Conservation (phyloP, 2,113 vertebrate species). For the Butastur rufipennis region DNA sequence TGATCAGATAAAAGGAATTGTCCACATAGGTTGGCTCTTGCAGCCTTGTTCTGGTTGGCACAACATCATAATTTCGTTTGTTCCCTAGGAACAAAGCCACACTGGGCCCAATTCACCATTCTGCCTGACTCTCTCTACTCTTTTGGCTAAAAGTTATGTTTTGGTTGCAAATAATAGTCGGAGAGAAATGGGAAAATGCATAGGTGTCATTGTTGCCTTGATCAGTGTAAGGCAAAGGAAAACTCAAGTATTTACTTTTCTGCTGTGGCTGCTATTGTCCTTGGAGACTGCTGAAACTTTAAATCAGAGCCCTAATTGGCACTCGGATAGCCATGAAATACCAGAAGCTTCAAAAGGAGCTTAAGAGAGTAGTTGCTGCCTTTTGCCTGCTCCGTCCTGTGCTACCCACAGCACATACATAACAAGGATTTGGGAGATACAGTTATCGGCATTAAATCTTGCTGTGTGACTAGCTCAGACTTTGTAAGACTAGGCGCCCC, state of each 20-base stretch:
- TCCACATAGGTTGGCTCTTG: neutral
- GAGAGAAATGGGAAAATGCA: neutral
- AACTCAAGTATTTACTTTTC: constrained; percentile 11
- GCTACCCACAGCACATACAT: neutral
- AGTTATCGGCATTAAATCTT: neutral
- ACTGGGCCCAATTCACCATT: neutral
- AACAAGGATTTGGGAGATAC: constrained; percentile 36
- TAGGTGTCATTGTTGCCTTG: neutral
- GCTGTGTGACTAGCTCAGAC: neutral
- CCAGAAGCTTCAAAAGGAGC: constrained; percentile 39
- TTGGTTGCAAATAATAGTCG: neutral
- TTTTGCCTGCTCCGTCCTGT: neutral
- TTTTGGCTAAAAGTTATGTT: neutral
- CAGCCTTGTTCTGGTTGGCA: neutral
- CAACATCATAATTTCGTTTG: neutral
- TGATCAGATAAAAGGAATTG: neutral
- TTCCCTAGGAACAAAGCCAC: neutral
- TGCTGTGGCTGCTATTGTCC: neutral
- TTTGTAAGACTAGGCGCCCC: neutral
- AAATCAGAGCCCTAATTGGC: constrained; percentile 39
- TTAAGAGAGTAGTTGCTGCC: constrained; percentile 9
- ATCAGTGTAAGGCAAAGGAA: neutral
- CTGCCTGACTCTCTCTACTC: neutral
- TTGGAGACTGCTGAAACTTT: constrained; percentile 35
- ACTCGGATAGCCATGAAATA: constrained; percentile 14